Percentiles rank a stretch among this genome's conserved stretches.
Conservation (phyloP, 2,797 vertebrate genomes). For the Poecilia picta region DNA sequence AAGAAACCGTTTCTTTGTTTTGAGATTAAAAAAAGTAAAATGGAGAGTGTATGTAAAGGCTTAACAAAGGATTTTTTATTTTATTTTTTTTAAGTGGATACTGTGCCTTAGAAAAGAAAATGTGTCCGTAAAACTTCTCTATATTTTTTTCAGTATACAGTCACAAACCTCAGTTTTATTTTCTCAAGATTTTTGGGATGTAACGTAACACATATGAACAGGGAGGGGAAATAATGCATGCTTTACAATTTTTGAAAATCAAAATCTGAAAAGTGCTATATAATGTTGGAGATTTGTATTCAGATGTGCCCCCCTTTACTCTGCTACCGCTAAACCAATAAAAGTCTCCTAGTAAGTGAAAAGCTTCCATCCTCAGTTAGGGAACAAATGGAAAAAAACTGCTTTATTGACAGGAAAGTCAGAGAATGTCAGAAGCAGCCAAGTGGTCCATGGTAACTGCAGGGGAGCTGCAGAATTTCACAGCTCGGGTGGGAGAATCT, state of each 20-base stretch:
- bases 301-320: neutral
- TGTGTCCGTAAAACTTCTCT: neutral
- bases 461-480: neutral
- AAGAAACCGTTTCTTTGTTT: conserved; percentile 27
- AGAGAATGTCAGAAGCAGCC: neutral
- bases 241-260: neutral
- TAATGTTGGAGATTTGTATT: neutral
- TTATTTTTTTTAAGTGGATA: neutral
- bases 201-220: neutral
- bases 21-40: conserved; percentile 37
- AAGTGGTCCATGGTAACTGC: neutral
- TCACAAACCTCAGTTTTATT: neutral
- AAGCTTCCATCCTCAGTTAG: neutral
- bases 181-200: neutral
- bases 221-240: neutral
- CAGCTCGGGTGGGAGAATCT: neutral
- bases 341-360: neutral
- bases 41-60: conserved; percentile 22
- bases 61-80: neutral
- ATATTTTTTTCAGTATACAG: neutral
- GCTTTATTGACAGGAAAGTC: neutral
- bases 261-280: neutral
- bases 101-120: neutral
- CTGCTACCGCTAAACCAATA: neutral
- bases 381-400: neutral